Conservation (phyloP, 2,113 vertebrate species). For the Sylvietta virens region DNA sequence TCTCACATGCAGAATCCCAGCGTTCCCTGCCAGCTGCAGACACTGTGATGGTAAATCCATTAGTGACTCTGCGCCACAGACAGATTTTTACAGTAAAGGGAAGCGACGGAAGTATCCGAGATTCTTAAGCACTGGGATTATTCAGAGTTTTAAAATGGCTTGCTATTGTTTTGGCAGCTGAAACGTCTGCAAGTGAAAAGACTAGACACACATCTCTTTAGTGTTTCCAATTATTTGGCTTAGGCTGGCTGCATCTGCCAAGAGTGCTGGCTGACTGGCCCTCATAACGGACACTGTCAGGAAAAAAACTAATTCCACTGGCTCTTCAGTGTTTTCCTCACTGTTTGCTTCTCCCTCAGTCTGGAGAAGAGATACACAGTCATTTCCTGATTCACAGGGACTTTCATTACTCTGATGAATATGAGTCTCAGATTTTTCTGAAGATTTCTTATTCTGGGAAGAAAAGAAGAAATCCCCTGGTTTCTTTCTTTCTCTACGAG, state of each 20-base stretch:
- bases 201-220: constrained; percentile 16
- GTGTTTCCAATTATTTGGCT: constrained; percentile 35
- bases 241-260: not conserved
- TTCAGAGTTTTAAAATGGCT: constrained; percentile 20
- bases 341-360: not conserved
- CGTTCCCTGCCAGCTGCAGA: not conserved
- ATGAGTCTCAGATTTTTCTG: not conserved
- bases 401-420: not conserved
- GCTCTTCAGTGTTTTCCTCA: not conserved
- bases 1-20: not conserved
- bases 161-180: constrained; percentile 35
- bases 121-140: constrained; percentile 20
- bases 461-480: not conserved
- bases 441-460: not conserved
- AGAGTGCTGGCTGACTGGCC: not conserved
- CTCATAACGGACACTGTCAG: not conserved
- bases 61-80: not conserved
- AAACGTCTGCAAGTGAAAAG: not conserved
- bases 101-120: not conserved
- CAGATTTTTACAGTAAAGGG: constrained; percentile 2
- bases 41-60: not conserved
- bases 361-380: not conserved
- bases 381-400: not conserved
- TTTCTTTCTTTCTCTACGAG: not conserved
- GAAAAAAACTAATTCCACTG: not conserved